Evolutionary conservation across 2,888 invertebrate genomes (phyloP), one percentile per base, ranked within the genome.

Genomic region (Platerodrilus igneus): DNA sequence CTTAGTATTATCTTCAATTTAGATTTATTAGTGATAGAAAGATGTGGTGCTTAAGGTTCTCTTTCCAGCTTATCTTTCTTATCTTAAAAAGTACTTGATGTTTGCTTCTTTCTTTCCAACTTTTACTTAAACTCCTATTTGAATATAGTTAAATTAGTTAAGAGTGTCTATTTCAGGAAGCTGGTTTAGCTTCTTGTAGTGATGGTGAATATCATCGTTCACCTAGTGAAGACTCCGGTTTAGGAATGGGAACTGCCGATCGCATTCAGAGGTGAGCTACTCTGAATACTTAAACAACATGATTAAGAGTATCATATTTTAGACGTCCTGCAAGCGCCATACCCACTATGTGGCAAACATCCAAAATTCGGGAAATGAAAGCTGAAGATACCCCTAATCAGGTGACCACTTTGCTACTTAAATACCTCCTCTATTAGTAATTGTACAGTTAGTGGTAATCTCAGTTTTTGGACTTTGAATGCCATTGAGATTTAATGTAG

Each of bases 211-310:
- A 81, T 67, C n/a, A n/a, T n/a, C 81, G 85, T 67, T 87, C 89
- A 64, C 90, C 91, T 58, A 90, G 90, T 69, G 92, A 92, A 74
- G 92, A 92, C 80, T 91, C 91, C 71, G 92, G 92, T 67, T 83
- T 93, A 69, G 91, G 92, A 70, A 81, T 90, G 73, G 86, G 86
- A 68, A 76, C 80, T 68, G 77, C 79, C 62, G 83, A 83, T 71
- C 77, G 79, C 62, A 71, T 73, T 66, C 77, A 76, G 77, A 81
- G 83, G 83, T 82, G 73, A 67, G 63, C 57, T 42, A n/a, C n/a
- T n/a, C 10, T 10, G 32, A 45, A 35, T 41, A 29, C 39, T 19
- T 22, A 7, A 17, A 22, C 19, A 9, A 22, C 4, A 9, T 22
- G 22, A 9, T 5, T 22, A n/a, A 22, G 22, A n/a, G 22, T n/a